phyloP scores from a whole-genome alignment of 2,797 vertebrate species.

The Chaunax sp. region DNA sequence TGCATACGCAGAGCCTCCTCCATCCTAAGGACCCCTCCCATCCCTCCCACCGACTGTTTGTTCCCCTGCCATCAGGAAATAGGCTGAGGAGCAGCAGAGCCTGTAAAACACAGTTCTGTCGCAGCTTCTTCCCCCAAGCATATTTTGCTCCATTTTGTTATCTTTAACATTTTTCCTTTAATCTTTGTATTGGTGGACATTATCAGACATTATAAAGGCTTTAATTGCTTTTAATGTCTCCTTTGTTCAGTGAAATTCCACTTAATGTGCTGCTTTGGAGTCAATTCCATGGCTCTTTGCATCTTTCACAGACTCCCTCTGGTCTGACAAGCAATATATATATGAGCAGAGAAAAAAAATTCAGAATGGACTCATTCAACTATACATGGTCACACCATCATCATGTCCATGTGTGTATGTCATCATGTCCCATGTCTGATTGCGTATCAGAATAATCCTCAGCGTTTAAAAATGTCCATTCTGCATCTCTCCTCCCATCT shows the following conservation, averaged over 20 bases:
- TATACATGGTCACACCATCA: neutral
- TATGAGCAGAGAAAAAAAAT: neutral
- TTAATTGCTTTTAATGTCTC: neutral
- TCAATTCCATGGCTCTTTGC: neutral
- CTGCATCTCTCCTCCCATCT: slow-evolving; percentile 33
- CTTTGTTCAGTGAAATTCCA: neutral
- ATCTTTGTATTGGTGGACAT: neutral
- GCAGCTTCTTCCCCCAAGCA: too few species aligned
- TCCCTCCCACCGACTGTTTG: too few species aligned
- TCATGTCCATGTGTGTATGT: neutral
- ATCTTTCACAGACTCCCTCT: neutral
- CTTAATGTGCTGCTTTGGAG: slow-evolving; percentile 1
- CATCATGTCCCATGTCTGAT: slow-evolving; percentile 5
- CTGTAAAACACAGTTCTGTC: too few species aligned
- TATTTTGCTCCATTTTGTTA: too few species aligned
- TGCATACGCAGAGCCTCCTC: too few species aligned
- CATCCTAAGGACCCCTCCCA: too few species aligned
- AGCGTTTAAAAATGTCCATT: slow-evolving; percentile 21
- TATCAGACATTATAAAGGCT: neutral
- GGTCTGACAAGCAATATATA: neutral
- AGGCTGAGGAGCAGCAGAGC: too few species aligned
- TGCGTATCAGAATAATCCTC: slow-evolving; percentile 29
- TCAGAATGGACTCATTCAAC: neutral
- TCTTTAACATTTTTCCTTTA: too few species aligned
- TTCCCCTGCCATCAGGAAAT: too few species aligned